These are phyloP conservation scores for Pangasius djambal DNA, from an alignment of 2,797 vertebrate genomes.

Conservation along the genomic window DNA sequence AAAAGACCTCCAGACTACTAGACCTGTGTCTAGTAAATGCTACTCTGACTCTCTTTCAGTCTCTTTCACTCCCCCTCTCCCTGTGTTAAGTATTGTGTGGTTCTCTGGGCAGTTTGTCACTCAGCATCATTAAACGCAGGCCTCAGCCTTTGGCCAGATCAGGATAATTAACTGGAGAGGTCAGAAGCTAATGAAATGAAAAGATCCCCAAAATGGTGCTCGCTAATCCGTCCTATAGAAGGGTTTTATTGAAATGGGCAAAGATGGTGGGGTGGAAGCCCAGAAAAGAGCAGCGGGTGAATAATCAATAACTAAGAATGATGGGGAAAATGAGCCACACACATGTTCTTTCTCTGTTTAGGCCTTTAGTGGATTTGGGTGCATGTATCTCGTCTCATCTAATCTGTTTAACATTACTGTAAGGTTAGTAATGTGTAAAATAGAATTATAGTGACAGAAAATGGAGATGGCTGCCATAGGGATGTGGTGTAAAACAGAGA, in stretches of 20 bases:
- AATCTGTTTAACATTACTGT: neutral
- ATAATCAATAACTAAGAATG: constrained; percentile 29
- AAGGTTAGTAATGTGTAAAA: neutral
- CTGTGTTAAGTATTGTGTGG: constrained; percentile 79
- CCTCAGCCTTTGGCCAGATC: constrained; percentile 80
- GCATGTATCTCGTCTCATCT: neutral
- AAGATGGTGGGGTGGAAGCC: constrained; percentile 38
- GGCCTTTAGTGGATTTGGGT: neutral
- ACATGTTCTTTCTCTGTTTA: neutral
- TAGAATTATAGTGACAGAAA: neutral
- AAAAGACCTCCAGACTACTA: constrained; percentile 19
- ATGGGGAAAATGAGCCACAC: neutral
- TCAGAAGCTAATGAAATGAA: constrained; percentile 84
- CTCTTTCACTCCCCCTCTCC: constrained; percentile 66
- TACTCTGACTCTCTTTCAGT: constrained; percentile 60
- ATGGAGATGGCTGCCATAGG: neutral
- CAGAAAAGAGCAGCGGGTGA: constrained; percentile 35
- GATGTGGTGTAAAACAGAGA: neutral
- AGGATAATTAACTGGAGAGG: constrained; percentile 85
- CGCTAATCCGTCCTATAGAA: constrained; percentile 77
- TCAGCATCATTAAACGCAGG: constrained; percentile 80
- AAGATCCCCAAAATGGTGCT: constrained; percentile 72
- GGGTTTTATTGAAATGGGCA: constrained; percentile 74
- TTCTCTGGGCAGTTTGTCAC: constrained; percentile 73
- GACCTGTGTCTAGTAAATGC: constrained; percentile 15